These are phyloP conservation scores for Drosophila sechellia DNA, from an alignment of 1,140 invertebrate genomes.

Conservation along the genomic window DNA sequence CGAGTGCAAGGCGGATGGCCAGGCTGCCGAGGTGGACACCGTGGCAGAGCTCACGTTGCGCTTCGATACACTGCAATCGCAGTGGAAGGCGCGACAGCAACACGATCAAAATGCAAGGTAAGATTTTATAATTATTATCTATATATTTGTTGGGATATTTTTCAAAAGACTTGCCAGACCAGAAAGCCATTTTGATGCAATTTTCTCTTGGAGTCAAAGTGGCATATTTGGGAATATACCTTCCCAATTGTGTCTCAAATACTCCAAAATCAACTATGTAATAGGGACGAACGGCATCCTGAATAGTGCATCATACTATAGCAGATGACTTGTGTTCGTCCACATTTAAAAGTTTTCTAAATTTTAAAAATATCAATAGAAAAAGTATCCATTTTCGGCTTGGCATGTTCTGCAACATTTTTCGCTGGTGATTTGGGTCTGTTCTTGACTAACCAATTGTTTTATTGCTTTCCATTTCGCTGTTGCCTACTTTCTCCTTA, in stretches of 20 bases:
- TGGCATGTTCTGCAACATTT: conserved; percentile 27
- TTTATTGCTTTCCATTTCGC: conserved; percentile 74
- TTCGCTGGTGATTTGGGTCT: conserved; percentile 55
- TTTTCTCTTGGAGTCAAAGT: conserved; percentile 36
- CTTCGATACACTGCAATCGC: conserved; percentile 89
- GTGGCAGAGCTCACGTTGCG: conserved; percentile 88
- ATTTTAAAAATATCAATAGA: neutral
- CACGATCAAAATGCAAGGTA: conserved; percentile 84
- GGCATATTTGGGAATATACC: conserved; percentile 18
- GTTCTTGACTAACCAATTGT: conserved; percentile 73
- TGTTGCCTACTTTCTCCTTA: conserved; percentile 56
- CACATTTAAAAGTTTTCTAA: conserved; percentile 3
- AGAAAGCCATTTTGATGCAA: neutral
- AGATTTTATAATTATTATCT: neutral
- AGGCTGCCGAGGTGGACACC: conserved; percentile 88
- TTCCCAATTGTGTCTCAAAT: conserved; percentile 42
- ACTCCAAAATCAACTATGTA: conserved; percentile 28
- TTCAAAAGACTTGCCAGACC: conserved; percentile 23
- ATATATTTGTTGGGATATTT: neutral
- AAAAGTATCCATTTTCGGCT: neutral
- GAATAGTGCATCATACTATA: conserved; percentile 37
- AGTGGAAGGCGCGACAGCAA: conserved; percentile 89
- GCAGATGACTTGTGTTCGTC: conserved; percentile 53
- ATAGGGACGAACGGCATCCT: conserved; percentile 46
- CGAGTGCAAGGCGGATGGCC: conserved; percentile 89